Percentiles rank a stretch among this genome's conserved stretches.
These are phyloP conservation scores for Elanoides forficatus DNA, from an alignment of 2,113 vertebrate genomes.

Conservation along the genomic window DNA sequence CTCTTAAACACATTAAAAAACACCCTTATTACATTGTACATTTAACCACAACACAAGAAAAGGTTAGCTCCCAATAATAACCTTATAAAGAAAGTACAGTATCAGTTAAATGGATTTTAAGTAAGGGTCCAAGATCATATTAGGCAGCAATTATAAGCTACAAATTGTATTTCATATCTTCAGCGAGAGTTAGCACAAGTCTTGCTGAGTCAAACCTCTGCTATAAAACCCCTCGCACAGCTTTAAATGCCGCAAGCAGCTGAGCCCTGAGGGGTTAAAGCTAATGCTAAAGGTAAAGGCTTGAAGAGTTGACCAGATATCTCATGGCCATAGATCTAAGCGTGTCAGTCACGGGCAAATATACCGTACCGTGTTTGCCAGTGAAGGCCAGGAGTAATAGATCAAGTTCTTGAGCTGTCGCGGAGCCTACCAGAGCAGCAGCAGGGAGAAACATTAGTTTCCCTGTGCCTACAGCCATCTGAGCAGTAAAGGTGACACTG, in stretches of 20 bases:
- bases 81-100: constrained; percentile 50
- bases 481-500: not conserved
- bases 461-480: not conserved
- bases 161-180: constrained; percentile 54
- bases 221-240: constrained; percentile 18
- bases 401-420: not conserved
- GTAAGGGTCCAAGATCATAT: constrained; percentile 59
- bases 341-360: not conserved
- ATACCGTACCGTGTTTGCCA: accelerated
- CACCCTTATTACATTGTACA: constrained; percentile 21
- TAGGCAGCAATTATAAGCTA: constrained; percentile 47
- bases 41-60: constrained; percentile 59
- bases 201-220: constrained; percentile 45
- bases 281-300: constrained; percentile 25
- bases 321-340: not conserved
- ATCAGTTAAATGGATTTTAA: constrained; percentile 60
- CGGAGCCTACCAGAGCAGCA: not conserved
- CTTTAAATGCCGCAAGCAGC: not conserved
- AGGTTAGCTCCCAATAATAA: constrained; percentile 52
- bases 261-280: constrained; percentile 40
- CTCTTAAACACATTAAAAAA: constrained; percentile 58
- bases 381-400: not conserved
- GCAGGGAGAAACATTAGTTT: not conserved
- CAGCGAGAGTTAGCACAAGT: constrained; percentile 38
- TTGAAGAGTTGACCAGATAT: not conserved